A percentile compares a stretch with the other conserved stretches of the same genome.
phyloP scores from a whole-genome alignment of 2,113 vertebrate species.

The Microtus oregoni region DNA sequence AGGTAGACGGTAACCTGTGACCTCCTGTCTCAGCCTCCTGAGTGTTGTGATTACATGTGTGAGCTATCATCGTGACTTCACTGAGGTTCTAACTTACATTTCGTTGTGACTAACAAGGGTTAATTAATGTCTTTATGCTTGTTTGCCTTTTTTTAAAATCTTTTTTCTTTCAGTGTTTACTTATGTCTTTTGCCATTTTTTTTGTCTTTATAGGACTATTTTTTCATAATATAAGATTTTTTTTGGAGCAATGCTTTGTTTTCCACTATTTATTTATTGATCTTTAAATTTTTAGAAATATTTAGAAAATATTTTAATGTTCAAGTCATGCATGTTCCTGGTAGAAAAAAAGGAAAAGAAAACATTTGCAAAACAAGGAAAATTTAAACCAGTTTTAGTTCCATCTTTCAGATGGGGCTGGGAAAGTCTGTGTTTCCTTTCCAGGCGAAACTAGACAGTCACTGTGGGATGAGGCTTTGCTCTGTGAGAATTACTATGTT shows the following conservation, averaged over 20 bases:
- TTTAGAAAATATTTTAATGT: neutral
- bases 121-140: neutral
- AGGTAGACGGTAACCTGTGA: neutral
- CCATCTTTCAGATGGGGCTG: neutral
- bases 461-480: neutral
- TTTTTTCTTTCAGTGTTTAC: neutral
- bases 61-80: neutral
- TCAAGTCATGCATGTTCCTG: neutral
- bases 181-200: neutral
- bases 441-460: neutral
- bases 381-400: constrained; percentile 15
- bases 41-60: too few species aligned
- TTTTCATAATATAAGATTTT: constrained; percentile 20
- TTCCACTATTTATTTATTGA: neutral
- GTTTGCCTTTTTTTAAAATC: neutral
- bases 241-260: neutral
- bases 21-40: neutral
- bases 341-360: constrained; percentile 50
- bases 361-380: neutral
- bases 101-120: constrained; percentile 3
- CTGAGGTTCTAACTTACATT: constrained; percentile 23
- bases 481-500: neutral
- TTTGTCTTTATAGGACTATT: neutral
- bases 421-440: constrained; percentile 7
- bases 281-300: neutral